Evolutionary conservation across 2,797 vertebrate genomes (phyloP).

Genomic region (Centropyge bicolor): DNA sequence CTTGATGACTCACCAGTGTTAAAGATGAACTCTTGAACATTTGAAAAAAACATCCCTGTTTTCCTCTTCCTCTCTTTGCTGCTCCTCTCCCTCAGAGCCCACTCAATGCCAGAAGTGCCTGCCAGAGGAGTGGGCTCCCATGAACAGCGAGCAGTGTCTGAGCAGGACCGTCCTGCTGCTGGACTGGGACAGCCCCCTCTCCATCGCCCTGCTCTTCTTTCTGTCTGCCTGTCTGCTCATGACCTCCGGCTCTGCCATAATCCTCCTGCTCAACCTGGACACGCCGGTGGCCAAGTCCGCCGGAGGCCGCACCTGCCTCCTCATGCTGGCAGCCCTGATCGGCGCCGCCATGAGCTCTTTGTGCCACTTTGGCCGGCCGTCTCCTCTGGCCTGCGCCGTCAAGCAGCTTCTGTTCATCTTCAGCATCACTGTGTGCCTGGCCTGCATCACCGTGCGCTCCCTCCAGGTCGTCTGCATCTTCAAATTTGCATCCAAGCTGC

Average conservation of each 20-base stretch:
- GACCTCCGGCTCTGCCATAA: conserved; percentile 71
- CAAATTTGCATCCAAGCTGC: conserved; percentile 88
- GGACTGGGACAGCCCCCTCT: conserved; percentile 74
- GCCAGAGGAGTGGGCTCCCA: conserved; percentile 82
- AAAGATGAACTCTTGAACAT: not conserved
- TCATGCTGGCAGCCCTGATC: conserved; percentile 85
- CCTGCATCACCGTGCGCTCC: conserved; percentile 86
- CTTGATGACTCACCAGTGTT: not conserved
- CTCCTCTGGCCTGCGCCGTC: conserved; percentile 78
- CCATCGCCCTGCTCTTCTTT: conserved; percentile 79
- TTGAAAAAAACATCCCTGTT: not conserved
- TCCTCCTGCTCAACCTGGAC: conserved; percentile 83
- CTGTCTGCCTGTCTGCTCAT: conserved; percentile 81
- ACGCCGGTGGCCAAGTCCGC: conserved; percentile 90
- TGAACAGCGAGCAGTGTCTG: conserved; percentile 80
- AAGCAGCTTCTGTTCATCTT: conserved; percentile 84
- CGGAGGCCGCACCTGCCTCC: conserved; percentile 88
- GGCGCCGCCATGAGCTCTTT: conserved; percentile 79
- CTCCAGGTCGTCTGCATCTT: conserved; percentile 91
- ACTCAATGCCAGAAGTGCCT: conserved; percentile 83
- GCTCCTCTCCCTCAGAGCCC: conserved; percentile 58
- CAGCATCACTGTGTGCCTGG: conserved; percentile 86
- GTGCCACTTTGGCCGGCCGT: conserved; percentile 84
- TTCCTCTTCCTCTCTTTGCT: not conserved
- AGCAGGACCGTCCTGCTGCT: conserved; percentile 78